A percentile compares a stretch with the other conserved stretches of the same genome.
phyloP scores from a whole-genome alignment of 1,140 invertebrate genomes.

The Diprion similis region DNA sequence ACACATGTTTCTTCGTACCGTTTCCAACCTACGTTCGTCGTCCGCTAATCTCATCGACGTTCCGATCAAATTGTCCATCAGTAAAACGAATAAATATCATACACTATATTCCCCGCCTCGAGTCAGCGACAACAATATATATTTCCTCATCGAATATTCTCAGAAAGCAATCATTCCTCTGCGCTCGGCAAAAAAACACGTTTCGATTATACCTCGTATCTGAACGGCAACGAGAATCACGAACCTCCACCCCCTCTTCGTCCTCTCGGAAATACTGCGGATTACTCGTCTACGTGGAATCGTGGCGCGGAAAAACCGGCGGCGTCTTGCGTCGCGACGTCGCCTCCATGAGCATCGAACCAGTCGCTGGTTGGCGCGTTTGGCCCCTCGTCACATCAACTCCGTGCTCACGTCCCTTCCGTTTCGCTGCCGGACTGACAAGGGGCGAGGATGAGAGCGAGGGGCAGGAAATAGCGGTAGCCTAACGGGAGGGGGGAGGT shows the following conservation, averaged over 20 bases:
- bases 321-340: not conserved
- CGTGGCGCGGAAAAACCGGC: no score
- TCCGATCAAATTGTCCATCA: constrained; percentile 41
- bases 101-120: not conserved
- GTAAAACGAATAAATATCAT: not conserved
- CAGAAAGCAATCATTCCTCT: not conserved
- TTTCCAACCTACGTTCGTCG: constrained; percentile 11
- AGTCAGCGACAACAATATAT: not conserved
- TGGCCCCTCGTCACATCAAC: not conserved
- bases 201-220: not conserved
- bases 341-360: not conserved
- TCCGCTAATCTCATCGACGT: constrained; percentile 50
- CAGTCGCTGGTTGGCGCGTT: not conserved
- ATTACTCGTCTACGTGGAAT: not conserved
- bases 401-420: not conserved
- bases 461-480: constrained; percentile 55
- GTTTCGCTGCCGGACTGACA: constrained; percentile 19
- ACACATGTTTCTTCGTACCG: constrained; percentile 27
- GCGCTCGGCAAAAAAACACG: not conserved
- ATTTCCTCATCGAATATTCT: not conserved
- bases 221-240: not conserved
- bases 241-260: no score
- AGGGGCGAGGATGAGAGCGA: not conserved
- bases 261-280: not conserved
- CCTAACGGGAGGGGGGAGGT: constrained; percentile 50